phyloP scores from a whole-genome alignment of 92 coral and sea anemone species.

The Actinernus sp. region DNA sequence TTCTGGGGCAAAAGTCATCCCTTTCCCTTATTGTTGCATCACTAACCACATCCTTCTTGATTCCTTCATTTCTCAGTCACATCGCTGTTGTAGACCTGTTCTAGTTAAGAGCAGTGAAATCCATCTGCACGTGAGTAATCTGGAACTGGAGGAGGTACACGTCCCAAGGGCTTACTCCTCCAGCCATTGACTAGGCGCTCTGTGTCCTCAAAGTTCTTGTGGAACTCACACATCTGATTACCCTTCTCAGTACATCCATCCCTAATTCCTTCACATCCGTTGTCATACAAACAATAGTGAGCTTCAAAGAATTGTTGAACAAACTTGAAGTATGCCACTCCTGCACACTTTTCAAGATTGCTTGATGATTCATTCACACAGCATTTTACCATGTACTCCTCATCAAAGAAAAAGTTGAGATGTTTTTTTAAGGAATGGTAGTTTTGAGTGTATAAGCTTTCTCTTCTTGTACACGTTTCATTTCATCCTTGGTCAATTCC shows the following conservation, averaged over 20 bases:
- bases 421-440: constrained; percentile 27
- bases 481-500: constrained; percentile 18
- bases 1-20: constrained; percentile 65
- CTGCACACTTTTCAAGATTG: constrained; percentile 52
- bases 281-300: constrained; percentile 42
- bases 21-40: neutral
- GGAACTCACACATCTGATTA: constrained; percentile 18
- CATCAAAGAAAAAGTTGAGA: constrained; percentile 38
- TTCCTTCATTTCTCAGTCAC: constrained; percentile 45
- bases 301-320: constrained; percentile 10
- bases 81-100: constrained; percentile 17
- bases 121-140: constrained; percentile 33
- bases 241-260: constrained; percentile 22
- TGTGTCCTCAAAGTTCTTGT: constrained; percentile 20
- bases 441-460: constrained; percentile 39
- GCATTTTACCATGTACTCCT: constrained; percentile 45
- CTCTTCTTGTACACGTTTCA: constrained; percentile 19
- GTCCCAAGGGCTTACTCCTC: constrained; percentile 23
- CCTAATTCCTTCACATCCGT: constrained; percentile 52
- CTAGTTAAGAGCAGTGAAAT: constrained; percentile 29
- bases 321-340: constrained; percentile 38
- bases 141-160: constrained; percentile 61
- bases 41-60: constrained; percentile 20
- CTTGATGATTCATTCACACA: constrained; percentile 4
- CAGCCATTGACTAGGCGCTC: constrained; percentile 16